phyloP scores from a whole-genome alignment of 2,113 vertebrate species.

The Oryzias melastigma region DNA sequence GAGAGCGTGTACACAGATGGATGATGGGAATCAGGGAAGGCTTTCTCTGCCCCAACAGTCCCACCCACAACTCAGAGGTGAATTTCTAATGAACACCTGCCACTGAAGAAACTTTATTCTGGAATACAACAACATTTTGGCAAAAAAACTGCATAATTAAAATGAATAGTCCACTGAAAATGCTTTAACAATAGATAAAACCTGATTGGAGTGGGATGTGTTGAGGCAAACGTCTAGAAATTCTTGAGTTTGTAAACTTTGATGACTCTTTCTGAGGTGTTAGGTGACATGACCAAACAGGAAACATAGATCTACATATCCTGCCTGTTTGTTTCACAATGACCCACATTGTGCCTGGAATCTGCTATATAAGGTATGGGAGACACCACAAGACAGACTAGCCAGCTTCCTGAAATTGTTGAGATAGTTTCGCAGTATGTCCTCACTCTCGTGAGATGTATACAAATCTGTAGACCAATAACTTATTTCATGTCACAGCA shows the following conservation, averaged over 20 bases:
- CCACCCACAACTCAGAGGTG: too few species aligned
- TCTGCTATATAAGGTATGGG: constrained; percentile 60
- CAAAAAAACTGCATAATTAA: too few species aligned
- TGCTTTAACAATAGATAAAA: too few species aligned
- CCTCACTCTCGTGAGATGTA: constrained; percentile 30
- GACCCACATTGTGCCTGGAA: constrained; percentile 46
- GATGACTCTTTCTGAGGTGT: constrained; percentile 4
- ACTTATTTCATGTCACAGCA: constrained; percentile 18
- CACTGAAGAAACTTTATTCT: too few species aligned
- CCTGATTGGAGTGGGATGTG: too few species aligned
- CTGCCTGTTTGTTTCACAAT: constrained; percentile 36
- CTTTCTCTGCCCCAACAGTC: too few species aligned
- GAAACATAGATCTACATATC: constrained; percentile 34
- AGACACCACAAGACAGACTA: constrained; percentile 47
- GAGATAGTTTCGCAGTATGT: constrained; percentile 62
- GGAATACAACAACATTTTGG: too few species aligned
- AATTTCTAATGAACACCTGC: too few species aligned
- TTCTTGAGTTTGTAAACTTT: constrained; percentile 14
- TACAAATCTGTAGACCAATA: constrained; percentile 33
- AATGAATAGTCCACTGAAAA: too few species aligned
- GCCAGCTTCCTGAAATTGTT: constrained; percentile 63
- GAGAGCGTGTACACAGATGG: too few species aligned
- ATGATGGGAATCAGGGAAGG: too few species aligned
- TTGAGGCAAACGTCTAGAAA: background rate
- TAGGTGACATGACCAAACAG: constrained; percentile 18